Evolutionary conservation across 2,888 invertebrate species (phyloP), one percentile per base, ranked within the genome.

Genomic region (Agrilus cyanescens): DNA sequence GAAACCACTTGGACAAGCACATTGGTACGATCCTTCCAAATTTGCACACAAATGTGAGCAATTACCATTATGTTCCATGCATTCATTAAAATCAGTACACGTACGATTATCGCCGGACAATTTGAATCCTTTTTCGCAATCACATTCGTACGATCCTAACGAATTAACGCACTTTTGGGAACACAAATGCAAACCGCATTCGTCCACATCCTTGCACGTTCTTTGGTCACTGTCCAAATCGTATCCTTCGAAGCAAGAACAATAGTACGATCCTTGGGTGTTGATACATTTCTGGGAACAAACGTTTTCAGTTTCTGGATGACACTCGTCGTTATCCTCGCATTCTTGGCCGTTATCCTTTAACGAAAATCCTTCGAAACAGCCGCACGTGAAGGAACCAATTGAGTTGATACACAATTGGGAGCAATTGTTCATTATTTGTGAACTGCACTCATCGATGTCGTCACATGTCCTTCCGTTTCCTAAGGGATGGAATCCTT

Each of bases 231-330:
- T 47, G 3, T 60, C 55, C 46, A 68, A 64, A 52, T 54, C 51
- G 48, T 57, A 71, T 32, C 71, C 72, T 3, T 56, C 44, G 1
- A 68, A 61, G 48, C 76, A 78, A 38, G 58, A 55, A 52, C 78
- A 78, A 30, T 60, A 51, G 53, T 65, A 74, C 40, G 70, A 62
- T 8, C 76, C 76, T 5, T 64, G 56, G 7, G 56, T 59, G 51
- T 78, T 77, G 5, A 57, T 52, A 52, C 78, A 78, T 10, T 50
- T 51, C 48, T 79, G 76, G 3, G 71, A 69, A 53, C 80, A 81
- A 16, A 42, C 39, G 3, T 68, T 62, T 4, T 63, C 63, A 37
- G 63, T 58, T 16, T 56, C 49, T 47, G 51, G 33, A 58, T 58
- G 2, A 49, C 65, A 68, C 50, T 67, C 66, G 44, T 61, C 50